Base-by-base conservation (phyloP, 2,797 vertebrate genomes). In the Takifugu rubripes region DNA sequence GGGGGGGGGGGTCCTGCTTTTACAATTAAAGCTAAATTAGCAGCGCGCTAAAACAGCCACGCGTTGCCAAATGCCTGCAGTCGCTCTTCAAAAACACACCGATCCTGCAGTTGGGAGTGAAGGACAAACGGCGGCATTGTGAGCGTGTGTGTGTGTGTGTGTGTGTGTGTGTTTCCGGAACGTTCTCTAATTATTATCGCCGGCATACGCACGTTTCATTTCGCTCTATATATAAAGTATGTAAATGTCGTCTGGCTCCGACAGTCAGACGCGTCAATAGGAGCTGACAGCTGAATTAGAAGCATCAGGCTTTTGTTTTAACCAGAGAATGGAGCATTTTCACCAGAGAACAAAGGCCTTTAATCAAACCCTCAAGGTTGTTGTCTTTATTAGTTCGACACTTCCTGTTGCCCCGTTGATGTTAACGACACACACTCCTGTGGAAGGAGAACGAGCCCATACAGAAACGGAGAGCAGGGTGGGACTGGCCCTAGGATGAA, bases 301-400 rank as follows among this genome's bases (percentile, higher is more conserved):
- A 90, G 90, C 91, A 91, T 91, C 89, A 90, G 88, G 87, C 91
- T 89, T 91, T 93, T 93, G 91, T 92, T 92, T 93, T 92, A 91
- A 91, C 86, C 86, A 84, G 88, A 90, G 90, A 92, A 92, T 91
- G 89, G 88, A 91, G 88, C 89, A 84, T 91, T 92, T 91, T 93
- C 89, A 92, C 93, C 94, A 95, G 93, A 90, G 92, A 92, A 93
- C 84, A 88, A 95, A 95, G 94, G 93, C 92, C 94, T 94, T 94
- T 95, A 96, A 96, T 96, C 95, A 96, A 95, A 96, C 93, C 94
- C 94, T 92, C 88, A 87, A 93, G 94, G 93, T 96, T 94, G 93
- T 91, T 95, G 93, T 92, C 92, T 95, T 94, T 95, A 94, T 95
- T 95, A 91, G 92, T 94, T 94, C 96, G 95, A 96, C 94, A 93